A percentile compares a stretch with the other conserved stretches of the same genome.
phyloP scores from a whole-genome alignment of 2,888 invertebrate species.

The Gerosis bhagava region DNA sequence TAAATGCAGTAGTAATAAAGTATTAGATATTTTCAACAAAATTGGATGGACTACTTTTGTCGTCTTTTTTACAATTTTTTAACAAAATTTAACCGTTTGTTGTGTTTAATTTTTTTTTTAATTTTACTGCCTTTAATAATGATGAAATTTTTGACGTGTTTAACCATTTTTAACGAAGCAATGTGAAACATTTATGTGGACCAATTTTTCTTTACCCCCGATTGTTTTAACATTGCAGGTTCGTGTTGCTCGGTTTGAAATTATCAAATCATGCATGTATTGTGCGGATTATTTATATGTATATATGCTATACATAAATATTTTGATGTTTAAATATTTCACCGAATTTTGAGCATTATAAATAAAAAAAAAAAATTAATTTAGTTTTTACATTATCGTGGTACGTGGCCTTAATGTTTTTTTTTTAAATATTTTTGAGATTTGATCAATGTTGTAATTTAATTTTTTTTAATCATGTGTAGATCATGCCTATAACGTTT shows the following conservation, averaged over 20 bases:
- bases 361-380: no score
- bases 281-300: neutral
- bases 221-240: constrained; percentile 16
- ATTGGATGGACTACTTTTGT: constrained; percentile 22
- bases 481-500: no score
- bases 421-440: no score
- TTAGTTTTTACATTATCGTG: no score
- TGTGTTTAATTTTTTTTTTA: constrained; percentile 18
- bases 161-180: constrained; percentile 19
- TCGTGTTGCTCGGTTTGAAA: constrained; percentile 1
- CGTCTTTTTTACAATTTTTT: constrained; percentile 1
- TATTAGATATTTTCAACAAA: no score
- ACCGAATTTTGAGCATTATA: no score
- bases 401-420: no score
- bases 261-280: constrained; percentile 4
- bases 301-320: no score
- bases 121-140: constrained; percentile 10
- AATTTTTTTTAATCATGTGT: no score
- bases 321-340: no score
- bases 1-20: neutral
- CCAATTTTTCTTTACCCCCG: constrained; percentile 5
- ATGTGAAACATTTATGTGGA: constrained; percentile 21
- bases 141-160: no score
- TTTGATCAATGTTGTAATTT: no score
- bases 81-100: constrained; percentile 19